A percentile compares a stretch with the other conserved stretches of the same genome.
Evolutionary conservation across 1,140 invertebrate genomes (phyloP).

Genomic region (Pogonus chalceus): DNA sequence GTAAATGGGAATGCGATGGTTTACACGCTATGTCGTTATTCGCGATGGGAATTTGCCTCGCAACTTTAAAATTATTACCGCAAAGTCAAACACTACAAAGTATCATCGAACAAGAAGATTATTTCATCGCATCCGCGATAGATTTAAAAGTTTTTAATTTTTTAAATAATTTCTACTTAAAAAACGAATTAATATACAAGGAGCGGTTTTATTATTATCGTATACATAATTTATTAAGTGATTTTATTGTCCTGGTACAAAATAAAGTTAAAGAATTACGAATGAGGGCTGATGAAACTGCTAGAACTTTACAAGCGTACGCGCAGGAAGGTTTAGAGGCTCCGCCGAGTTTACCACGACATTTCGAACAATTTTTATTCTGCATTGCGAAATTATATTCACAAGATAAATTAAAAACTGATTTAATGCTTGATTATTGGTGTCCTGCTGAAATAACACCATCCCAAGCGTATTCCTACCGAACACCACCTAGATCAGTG

Average conservation of each 20-base stretch:
- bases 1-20: constrained; percentile 50
- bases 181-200: constrained; percentile 55
- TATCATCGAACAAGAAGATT: constrained; percentile 62
- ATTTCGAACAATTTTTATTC: constrained; percentile 76
- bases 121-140: constrained; percentile 62
- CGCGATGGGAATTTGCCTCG: constrained; percentile 69
- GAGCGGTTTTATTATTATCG: constrained; percentile 78
- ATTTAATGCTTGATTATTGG: constrained; percentile 76
- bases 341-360: constrained; percentile 59
- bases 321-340: constrained; percentile 71
- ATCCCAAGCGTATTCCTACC: constrained; percentile 18
- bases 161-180: constrained; percentile 58
- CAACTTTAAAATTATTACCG: constrained; percentile 58
- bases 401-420: constrained; percentile 60
- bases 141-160: constrained; percentile 75
- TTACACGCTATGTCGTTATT: constrained; percentile 67
- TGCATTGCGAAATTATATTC: constrained; percentile 69
- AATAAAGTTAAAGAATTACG: constrained; percentile 77
- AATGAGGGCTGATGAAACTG: constrained; percentile 79
- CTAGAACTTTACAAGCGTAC: constrained; percentile 71
- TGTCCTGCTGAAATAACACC: constrained; percentile 48
- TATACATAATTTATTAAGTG: constrained; percentile 77
- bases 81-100: constrained; percentile 28
- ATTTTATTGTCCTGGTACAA: constrained; percentile 90
- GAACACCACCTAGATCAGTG: constrained; percentile 50